phyloP scores from a whole-genome alignment of 2,888 invertebrate genomes.

The Spilosoma lubricipeda region DNA sequence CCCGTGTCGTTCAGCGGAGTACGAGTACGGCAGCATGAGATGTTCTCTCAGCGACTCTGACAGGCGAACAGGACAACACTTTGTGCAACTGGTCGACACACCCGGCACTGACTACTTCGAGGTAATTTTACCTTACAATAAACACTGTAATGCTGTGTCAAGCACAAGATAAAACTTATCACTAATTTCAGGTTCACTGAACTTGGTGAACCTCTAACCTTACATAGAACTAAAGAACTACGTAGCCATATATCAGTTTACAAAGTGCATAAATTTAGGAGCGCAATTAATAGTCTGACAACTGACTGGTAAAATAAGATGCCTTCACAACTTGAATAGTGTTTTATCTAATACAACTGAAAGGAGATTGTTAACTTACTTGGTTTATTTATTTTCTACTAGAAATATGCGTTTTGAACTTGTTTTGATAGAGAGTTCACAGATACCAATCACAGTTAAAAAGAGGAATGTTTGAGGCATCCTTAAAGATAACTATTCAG shows the following conservation, averaged over 20 bases:
- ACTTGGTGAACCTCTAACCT: neutral
- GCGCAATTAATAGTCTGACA: constrained; percentile 7
- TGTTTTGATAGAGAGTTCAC: constrained; percentile 43
- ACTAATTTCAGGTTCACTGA: constrained; percentile 7
- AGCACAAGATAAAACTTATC: constrained; percentile 1
- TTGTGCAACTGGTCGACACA: constrained; percentile 95
- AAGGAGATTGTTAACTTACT: constrained; percentile 22
- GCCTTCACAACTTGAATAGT: neutral
- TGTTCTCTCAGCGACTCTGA: constrained; percentile 97
- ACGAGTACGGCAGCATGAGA: constrained; percentile 96
- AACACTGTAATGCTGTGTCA: constrained; percentile 3
- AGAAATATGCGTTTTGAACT: constrained; percentile 41
- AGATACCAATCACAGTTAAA: constrained; percentile 59
- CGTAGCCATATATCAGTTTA: neutral
- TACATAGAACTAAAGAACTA: constrained; percentile 2
- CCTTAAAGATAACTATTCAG: constrained; percentile 62
- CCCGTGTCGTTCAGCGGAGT: constrained; percentile 96
- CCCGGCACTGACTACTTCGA: constrained; percentile 86
- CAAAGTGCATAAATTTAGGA: neutral
- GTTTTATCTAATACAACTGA: constrained; percentile 4
- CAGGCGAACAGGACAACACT: constrained; percentile 94
- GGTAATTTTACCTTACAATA: constrained; percentile 56
- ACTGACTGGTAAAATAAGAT: neutral
- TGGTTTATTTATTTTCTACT: constrained; percentile 32
- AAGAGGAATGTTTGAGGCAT: constrained; percentile 57